A percentile compares a stretch with the other conserved stretches of the same genome.
phyloP scores from a whole-genome alignment of 1,140 invertebrate genomes.

The Oreohelix idahoensis region DNA sequence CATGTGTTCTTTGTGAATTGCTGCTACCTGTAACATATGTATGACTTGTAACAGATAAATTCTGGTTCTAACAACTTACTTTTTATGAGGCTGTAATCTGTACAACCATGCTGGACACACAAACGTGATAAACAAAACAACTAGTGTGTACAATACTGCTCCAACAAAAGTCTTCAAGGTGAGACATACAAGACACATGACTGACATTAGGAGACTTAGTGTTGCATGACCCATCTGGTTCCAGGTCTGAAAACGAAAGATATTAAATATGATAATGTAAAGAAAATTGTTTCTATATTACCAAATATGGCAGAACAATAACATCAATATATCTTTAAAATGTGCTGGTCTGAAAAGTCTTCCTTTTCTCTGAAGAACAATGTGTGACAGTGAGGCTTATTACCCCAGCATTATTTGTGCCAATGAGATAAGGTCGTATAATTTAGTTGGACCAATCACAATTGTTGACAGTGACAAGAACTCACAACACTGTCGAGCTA shows the following conservation, averaged over 20 bases:
- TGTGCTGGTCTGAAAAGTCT: no score
- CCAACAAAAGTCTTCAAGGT: conserved; percentile 76
- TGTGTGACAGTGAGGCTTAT: no score
- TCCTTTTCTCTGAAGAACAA: no score
- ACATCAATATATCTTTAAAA: no score
- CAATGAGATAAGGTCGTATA: no score
- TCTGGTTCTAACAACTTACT: conserved; percentile 71
- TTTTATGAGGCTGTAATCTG: conserved; percentile 86
- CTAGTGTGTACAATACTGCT: conserved; percentile 72
- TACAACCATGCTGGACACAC: conserved; percentile 86
- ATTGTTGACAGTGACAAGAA: no score
- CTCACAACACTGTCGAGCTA: no score
- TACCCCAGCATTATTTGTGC: no score
- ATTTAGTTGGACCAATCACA: no score
- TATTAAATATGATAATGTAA: not conserved
- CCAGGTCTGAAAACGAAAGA: not conserved
- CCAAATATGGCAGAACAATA: no score
- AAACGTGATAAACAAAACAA: conserved; percentile 74
- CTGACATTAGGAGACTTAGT: conserved; percentile 57
- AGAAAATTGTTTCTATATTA: no score
- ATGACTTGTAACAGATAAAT: not conserved
- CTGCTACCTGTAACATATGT: not conserved
- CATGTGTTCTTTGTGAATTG: no score
- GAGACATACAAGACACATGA: conserved; percentile 52
- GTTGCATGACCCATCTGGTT: not conserved